Conservation (phyloP, 2,797 vertebrate species). For the Vespertilio murinus region DNA sequence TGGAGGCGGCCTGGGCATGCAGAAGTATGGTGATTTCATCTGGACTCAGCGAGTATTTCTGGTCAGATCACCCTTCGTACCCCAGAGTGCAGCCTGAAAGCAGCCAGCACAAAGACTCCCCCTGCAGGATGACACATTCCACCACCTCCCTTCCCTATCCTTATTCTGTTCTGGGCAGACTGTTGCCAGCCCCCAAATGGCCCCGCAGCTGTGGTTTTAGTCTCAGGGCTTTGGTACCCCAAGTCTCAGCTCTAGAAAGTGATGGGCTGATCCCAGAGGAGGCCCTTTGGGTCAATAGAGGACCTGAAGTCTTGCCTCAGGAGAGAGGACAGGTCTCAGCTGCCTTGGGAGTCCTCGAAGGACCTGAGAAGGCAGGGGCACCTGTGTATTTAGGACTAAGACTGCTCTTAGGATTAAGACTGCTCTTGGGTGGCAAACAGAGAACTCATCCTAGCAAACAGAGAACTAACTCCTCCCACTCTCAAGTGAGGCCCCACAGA, state of each 20-base stretch:
- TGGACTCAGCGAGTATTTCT: not conserved
- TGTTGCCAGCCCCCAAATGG: not conserved
- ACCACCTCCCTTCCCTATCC: not conserved
- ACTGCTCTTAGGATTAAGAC: not conserved
- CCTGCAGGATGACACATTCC: not conserved
- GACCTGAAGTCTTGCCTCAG: not conserved
- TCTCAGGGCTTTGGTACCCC: not conserved
- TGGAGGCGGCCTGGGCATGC: not conserved
- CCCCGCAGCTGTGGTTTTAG: not conserved
- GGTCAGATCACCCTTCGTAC: not conserved
- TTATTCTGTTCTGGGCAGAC: not conserved
- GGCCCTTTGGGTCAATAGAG: not conserved
- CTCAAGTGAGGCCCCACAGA: not conserved
- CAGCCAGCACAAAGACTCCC: not conserved
- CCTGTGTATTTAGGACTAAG: not conserved
- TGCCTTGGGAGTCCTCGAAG: not conserved
- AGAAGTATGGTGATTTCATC: not conserved
- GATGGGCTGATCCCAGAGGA: not conserved
- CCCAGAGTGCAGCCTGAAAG: not conserved
- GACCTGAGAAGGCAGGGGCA: not conserved
- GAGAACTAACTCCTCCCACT: too few relatives aligned
- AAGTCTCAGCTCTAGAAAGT: not conserved
- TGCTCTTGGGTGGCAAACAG: not conserved
- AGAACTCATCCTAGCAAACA: too few relatives aligned
- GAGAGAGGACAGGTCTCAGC: not conserved